These are phyloP conservation scores for Lacanobia oleracea DNA, from an alignment of 2,888 invertebrate genomes.

Conservation along the genomic window DNA sequence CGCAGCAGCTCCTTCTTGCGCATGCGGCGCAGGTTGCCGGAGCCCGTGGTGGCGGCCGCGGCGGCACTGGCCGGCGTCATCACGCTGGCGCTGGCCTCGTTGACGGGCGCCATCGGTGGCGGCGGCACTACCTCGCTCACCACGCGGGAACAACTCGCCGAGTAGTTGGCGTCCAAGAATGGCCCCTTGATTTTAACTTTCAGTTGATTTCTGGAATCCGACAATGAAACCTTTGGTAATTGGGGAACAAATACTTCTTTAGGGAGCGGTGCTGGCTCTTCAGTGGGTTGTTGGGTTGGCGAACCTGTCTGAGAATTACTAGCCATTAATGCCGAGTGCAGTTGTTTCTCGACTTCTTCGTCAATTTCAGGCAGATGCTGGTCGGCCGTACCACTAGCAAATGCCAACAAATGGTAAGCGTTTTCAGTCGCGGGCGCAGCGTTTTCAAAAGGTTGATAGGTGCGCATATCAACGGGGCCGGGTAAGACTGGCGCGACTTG, in stretches of 20 bases:
- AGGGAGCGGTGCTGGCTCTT: slow-evolving; percentile 68
- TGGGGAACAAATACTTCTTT: slow-evolving; percentile 77
- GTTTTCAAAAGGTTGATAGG: slow-evolving; percentile 93
- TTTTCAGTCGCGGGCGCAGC: slow-evolving; percentile 90
- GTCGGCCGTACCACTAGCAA: slow-evolving; percentile 93
- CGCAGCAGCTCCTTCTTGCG: slow-evolving; percentile 96
- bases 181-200: slow-evolving; percentile 98
- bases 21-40: slow-evolving; percentile 95
- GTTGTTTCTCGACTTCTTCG: slow-evolving; percentile 94
- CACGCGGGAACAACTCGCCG: slow-evolving; percentile 89
- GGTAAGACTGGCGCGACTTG: slow-evolving; percentile 94
- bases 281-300: slow-evolving; percentile 68
- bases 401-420: slow-evolving; percentile 92
- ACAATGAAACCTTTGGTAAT: slow-evolving; percentile 93
- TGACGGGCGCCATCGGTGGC: slow-evolving; percentile 79
- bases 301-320: slow-evolving; percentile 85
- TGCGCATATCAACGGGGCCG: slow-evolving; percentile 97
- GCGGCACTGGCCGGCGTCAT: slow-evolving; percentile 82
- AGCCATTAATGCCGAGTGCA: slow-evolving; percentile 92
- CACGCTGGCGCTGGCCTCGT: slow-evolving; percentile 80
- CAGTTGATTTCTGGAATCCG: slow-evolving; percentile 95
- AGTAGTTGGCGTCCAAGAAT: slow-evolving; percentile 94
- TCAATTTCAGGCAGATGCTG: slow-evolving; percentile 94
- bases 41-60: slow-evolving; percentile 90
- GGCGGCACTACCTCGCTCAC: slow-evolving; percentile 88